Evolutionary conservation across 2,888 invertebrate genomes (phyloP).

Genomic region (Polyommatus iphigenia): DNA sequence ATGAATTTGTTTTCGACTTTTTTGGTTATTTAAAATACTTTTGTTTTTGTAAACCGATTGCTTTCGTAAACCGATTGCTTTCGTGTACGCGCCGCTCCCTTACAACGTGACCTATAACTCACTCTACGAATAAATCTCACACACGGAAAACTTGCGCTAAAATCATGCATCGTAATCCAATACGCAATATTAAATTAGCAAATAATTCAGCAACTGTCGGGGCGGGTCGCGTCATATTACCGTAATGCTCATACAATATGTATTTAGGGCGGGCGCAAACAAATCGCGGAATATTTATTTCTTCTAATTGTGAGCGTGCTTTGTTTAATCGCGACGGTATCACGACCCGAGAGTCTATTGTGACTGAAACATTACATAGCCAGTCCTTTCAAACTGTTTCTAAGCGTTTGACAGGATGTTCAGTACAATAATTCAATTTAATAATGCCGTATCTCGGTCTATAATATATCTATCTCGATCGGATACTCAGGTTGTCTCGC

Average conservation of each 20-base stretch:
- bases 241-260: constrained; percentile 2
- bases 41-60: no score
- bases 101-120: no score
- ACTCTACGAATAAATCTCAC: no score
- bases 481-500: background rate
- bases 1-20: no score
- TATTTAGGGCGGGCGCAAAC: constrained; percentile 12
- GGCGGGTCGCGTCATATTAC: constrained; percentile 16
- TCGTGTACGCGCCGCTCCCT: no score
- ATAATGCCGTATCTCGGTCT: background rate
- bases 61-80: no score
- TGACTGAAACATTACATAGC: background rate
- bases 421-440: no score
- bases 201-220: constrained; percentile 2
- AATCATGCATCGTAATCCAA: constrained; percentile 3
- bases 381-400: background rate
- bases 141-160: background rate
- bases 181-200: background rate
- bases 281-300: background rate
- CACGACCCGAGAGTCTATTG: background rate
- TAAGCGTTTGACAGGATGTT: background rate
- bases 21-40: no score
- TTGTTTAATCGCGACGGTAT: background rate
- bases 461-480: no score
- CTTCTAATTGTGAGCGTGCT: background rate